These are phyloP conservation scores for Oreochromis niloticus DNA, from an alignment of 2,113 vertebrate species.

Conservation along the genomic window DNA sequence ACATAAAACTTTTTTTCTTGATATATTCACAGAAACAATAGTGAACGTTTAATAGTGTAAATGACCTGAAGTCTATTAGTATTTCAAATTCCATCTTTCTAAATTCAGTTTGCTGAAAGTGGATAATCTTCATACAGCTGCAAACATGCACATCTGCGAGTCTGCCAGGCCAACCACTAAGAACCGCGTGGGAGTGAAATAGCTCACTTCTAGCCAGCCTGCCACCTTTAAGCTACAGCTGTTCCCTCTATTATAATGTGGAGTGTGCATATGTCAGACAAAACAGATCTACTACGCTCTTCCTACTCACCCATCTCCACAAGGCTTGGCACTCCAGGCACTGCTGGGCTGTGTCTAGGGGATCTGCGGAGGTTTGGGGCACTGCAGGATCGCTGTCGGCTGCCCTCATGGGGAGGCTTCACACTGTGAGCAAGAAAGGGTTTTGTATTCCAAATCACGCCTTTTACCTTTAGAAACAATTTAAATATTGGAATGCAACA, in stretches of 20 bases:
- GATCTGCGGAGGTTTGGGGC: slow-evolving; percentile 90
- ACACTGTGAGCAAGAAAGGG: slow-evolving; percentile 61
- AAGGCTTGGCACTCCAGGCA: slow-evolving; percentile 90
- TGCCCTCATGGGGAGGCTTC: slow-evolving; percentile 83
- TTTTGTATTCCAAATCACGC: not conserved
- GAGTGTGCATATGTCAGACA: not conserved
- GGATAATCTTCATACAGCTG: not conserved
- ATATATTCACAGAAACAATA: not conserved
- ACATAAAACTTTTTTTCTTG: not conserved
- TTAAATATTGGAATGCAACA: not conserved
- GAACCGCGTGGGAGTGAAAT: not conserved
- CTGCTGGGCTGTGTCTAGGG: slow-evolving; percentile 80
- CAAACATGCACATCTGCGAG: slow-evolving; percentile 11
- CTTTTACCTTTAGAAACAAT: not conserved
- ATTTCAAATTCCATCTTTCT: not conserved
- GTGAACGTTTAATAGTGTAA: not conserved
- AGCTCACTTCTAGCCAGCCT: not conserved
- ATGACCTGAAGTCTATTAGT: not conserved
- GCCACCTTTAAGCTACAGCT: not conserved
- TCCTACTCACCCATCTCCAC: slow-evolving; percentile 83
- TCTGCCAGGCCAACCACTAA: not conserved
- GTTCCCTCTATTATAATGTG: not conserved
- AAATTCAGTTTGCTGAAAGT: not conserved
- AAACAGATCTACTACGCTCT: not conserved
- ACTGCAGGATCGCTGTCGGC: slow-evolving; percentile 90